Evolutionary conservation across 2,888 invertebrate genomes (phyloP).

Genomic region (Eumacrocentrus americanus): DNA sequence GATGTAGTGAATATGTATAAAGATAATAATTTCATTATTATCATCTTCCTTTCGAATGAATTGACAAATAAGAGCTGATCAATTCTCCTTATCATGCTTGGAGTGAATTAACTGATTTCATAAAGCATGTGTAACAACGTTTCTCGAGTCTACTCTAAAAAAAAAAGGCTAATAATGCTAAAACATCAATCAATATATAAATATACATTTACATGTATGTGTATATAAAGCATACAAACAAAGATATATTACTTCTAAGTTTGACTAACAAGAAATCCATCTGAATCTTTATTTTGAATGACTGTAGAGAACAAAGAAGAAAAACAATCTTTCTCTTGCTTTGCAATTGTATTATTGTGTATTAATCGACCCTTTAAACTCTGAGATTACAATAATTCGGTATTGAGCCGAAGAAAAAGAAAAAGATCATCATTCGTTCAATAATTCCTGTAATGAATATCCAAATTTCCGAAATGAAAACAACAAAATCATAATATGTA

Average conservation of each 20-base stretch:
- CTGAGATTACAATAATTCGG: background rate
- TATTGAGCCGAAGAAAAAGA: background rate
- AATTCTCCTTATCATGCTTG: no score
- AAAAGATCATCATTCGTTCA: background rate
- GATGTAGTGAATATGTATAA: no score
- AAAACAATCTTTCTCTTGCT: slow-evolving; percentile 7
- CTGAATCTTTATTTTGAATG: background rate
- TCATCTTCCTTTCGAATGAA: no score
- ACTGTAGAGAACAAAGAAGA: background rate
- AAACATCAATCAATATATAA: slow-evolving; percentile 14
- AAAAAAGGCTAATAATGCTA: background rate
- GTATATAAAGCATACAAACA: background rate
- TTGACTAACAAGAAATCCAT: background rate
- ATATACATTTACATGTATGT: slow-evolving; percentile 2
- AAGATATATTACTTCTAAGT: slow-evolving; percentile 8
- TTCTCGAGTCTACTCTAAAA: slow-evolving; percentile 1
- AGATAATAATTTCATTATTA: no score
- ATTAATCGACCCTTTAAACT: background rate
- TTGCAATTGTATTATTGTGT: slow-evolving; percentile 2
- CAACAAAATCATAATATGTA: slow-evolving; percentile 1
- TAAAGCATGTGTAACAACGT: background rate
- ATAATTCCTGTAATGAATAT: background rate
- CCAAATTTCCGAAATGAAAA: background rate
- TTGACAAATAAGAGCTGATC: no score
- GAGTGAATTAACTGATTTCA: slow-evolving; percentile 6